A percentile compares a stretch with the other conserved stretches of the same genome.
phyloP scores from a whole-genome alignment of 2,797 vertebrate species.

The Phrynocephalus forsythii region DNA sequence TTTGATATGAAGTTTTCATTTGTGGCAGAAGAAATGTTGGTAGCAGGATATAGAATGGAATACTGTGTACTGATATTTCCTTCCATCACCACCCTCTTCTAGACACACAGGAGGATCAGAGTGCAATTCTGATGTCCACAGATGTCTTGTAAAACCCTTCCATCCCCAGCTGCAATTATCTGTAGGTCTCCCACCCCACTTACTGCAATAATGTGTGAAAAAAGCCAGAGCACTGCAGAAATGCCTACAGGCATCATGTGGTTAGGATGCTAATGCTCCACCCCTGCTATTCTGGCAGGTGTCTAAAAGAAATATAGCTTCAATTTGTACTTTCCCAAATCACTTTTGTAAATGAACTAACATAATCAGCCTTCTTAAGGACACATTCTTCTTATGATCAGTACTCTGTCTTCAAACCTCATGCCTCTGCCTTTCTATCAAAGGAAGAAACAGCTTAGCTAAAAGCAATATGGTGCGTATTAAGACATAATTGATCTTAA shows the following conservation, averaged over 20 bases:
- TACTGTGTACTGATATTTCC: not conserved
- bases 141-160: not conserved
- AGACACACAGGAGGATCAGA: not conserved
- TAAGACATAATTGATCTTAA: conserved; percentile 35
- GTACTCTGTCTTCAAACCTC: not conserved
- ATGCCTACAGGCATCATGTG: no score
- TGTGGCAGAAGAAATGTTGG: not conserved
- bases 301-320: not conserved
- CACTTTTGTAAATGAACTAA: not conserved
- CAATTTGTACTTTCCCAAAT: not conserved
- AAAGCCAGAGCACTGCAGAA: no score
- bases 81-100: not conserved
- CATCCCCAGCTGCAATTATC: not conserved
- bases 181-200: not conserved
- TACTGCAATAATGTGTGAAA: not conserved
- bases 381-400: not conserved
- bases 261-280: not conserved
- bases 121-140: not conserved
- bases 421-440: not conserved
- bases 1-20: not conserved
- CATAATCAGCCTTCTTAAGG: not conserved
- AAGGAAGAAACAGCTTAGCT: not conserved
- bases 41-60: not conserved
- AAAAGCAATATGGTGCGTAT: conserved; percentile 25
- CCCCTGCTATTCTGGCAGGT: not conserved